Conservation (phyloP, 2,888 invertebrate species). For the Brachypterus glaber region DNA sequence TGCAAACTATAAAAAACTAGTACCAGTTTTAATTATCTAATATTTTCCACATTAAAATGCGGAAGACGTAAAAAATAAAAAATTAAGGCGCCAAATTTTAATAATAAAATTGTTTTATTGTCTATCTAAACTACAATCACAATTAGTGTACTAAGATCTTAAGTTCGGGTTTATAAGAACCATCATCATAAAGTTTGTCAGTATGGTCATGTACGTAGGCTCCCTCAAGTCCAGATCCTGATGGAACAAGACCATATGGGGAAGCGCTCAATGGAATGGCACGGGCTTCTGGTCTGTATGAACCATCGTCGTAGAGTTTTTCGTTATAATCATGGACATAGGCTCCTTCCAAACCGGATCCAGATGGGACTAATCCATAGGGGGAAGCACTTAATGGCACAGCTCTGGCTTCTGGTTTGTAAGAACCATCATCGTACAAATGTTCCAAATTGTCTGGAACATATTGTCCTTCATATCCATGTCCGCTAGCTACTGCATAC, state of each 20-base stretch:
- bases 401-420: constrained; percentile 25
- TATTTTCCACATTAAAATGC: no score
- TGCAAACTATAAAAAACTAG: no score
- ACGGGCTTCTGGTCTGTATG: constrained; percentile 15
- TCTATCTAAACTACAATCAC: no score
- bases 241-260: constrained; percentile 23
- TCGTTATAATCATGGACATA: constrained; percentile 19
- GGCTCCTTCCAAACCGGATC: constrained; percentile 28
- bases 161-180: constrained; percentile 29
- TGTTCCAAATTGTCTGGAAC: constrained; percentile 28
- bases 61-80: no score
- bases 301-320: background rate
- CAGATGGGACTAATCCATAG: constrained; percentile 26
- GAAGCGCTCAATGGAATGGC: constrained; percentile 16
- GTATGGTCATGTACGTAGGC: constrained; percentile 28
- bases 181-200: constrained; percentile 31
- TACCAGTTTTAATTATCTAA: no score
- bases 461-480: constrained; percentile 30
- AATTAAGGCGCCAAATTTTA: no score
- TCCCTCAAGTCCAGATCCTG: constrained; percentile 25
- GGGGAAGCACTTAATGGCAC: constrained; percentile 24
- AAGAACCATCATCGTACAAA: constrained; percentile 32
- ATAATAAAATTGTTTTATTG: no score
- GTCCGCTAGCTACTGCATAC: constrained; percentile 13
- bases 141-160: no score